Conservation (phyloP, 2,113 vertebrate genomes). For the Copsychus sechellarum region DNA sequence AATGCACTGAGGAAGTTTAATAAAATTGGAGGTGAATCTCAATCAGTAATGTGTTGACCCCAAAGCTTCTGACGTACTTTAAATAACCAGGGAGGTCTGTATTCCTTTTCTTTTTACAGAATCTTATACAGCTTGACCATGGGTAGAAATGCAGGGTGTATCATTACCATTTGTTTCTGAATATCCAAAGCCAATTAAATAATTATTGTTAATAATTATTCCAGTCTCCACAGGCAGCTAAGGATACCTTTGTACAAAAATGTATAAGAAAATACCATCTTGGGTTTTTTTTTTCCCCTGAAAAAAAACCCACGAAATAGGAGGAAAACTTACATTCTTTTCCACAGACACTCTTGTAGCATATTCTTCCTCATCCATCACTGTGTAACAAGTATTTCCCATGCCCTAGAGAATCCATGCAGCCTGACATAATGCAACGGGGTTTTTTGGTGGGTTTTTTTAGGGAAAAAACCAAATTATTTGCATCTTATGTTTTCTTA, state of each 20-base stretch:
- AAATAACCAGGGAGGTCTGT: slow-evolving; percentile 25
- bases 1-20: neutral
- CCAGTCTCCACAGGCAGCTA: neutral
- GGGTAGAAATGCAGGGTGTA: neutral
- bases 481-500: neutral
- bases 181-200: slow-evolving; percentile 31
- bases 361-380: neutral
- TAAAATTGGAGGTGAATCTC: neutral
- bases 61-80: slow-evolving; percentile 13
- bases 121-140: neutral
- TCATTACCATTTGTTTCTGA: slow-evolving; percentile 8
- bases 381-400: neutral
- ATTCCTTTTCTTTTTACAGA: neutral
- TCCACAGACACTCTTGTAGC: neutral
- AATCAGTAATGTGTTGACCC: neutral
- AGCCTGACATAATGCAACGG: neutral
- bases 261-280: neutral
- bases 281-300: fast-evolving
- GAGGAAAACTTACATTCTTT: neutral
- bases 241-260: neutral
- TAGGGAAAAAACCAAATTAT: neutral
- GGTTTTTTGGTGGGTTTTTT: neutral
- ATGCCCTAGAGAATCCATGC: neutral
- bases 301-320: neutral
- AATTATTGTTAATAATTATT: slow-evolving; percentile 48